Conservation (phyloP, 2,113 vertebrate genomes). For the Myiozetetes cayanensis region DNA sequence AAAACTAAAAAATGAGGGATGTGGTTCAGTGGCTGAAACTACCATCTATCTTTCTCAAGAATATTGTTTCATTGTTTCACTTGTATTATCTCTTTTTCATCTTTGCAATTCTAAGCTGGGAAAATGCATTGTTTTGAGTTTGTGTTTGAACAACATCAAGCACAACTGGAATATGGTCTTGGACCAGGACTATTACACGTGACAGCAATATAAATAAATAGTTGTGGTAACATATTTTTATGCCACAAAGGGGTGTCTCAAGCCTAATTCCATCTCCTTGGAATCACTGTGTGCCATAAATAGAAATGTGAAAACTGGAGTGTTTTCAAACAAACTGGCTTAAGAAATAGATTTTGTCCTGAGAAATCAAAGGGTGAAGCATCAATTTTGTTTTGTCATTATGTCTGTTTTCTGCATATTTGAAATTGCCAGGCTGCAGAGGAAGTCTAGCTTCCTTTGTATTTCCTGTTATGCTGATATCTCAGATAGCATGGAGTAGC, state of each 20-base stretch:
- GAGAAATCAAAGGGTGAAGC: neutral
- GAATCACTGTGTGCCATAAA: neutral
- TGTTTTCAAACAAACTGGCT: neutral
- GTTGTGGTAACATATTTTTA: neutral
- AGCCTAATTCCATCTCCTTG: neutral
- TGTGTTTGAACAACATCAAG: neutral
- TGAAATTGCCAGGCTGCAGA: neutral
- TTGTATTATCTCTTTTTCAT: neutral
- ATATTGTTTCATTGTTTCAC: neutral
- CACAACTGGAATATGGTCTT: neutral
- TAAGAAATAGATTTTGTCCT: neutral
- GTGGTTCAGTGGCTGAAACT: neutral
- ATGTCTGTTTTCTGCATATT: neutral
- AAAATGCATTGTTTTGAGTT: neutral
- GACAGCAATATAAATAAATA: neutral
- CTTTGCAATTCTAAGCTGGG: neutral
- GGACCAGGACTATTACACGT: neutral
- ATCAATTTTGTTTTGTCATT: neutral
- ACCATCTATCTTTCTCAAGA: neutral
- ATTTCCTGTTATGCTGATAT: constrained; percentile 4
- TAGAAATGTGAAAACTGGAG: neutral
- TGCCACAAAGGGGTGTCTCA: neutral
- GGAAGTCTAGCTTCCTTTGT: constrained; percentile 25
- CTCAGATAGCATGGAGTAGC: neutral
- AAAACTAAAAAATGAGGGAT: neutral